Evolutionary conservation across 2,888 invertebrate genomes (phyloP).

Genomic region (Steromphala cineraria): DNA sequence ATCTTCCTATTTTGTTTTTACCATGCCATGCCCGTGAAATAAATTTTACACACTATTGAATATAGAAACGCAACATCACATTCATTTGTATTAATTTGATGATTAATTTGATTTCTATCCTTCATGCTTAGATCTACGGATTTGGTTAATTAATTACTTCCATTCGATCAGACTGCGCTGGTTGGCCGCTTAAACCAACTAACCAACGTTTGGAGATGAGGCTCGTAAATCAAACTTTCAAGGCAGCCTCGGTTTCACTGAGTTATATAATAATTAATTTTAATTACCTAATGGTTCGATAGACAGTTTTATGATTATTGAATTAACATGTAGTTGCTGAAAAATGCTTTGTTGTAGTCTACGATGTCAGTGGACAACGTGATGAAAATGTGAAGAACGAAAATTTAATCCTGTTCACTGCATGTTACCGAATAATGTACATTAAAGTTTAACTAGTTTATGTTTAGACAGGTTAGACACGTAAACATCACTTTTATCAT

Average conservation of each 20-base stretch:
- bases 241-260: background rate
- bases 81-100: constrained; percentile 4
- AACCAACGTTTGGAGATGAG: no score
- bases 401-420: no score
- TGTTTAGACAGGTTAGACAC: no score
- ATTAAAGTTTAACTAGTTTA: no score
- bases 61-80: background rate
- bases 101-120: constrained; percentile 15
- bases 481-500: no score
- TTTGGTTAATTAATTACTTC: constrained; percentile 15
- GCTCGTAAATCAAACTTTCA: constrained; percentile 1
- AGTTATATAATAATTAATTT: constrained; percentile 17
- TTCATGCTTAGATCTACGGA: background rate
- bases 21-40: background rate
- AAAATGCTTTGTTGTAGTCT: no score
- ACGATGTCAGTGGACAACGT: no score
- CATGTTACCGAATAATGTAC: no score
- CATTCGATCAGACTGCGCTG: background rate
- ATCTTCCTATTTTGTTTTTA: background rate
- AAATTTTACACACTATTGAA: constrained; percentile 2
- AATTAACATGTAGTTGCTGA: no score
- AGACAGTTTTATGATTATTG: background rate
- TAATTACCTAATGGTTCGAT: background rate
- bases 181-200: background rate
- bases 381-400: no score